A percentile compares a stretch with the other conserved stretches of the same genome.
Evolutionary conservation across 2,888 invertebrate genomes (phyloP).

Genomic region (Agrochola lychnidis): DNA sequence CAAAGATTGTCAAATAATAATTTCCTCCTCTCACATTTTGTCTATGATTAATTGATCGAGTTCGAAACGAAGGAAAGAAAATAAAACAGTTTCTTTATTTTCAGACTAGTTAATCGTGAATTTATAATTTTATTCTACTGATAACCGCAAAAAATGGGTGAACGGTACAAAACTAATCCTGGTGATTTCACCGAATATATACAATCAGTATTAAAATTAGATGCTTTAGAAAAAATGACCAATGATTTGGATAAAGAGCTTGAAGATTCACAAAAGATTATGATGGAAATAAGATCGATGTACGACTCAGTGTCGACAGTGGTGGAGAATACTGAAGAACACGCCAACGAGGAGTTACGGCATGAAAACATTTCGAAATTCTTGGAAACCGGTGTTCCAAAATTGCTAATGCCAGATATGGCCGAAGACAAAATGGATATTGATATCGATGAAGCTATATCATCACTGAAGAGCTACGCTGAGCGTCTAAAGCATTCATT

Average conservation of each 20-base stretch:
- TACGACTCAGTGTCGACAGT: conserved; percentile 74
- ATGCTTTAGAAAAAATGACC: conserved; percentile 82
- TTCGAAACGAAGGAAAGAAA: conserved; percentile 3
- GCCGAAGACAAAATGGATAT: conserved; percentile 72
- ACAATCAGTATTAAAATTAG: conserved; percentile 78
- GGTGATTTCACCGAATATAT: conserved; percentile 77
- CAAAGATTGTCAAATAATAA: neutral
- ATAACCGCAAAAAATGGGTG: conserved; percentile 56
- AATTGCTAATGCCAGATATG: conserved; percentile 82
- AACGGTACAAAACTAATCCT: conserved; percentile 66
- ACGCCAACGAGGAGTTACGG: conserved; percentile 64
- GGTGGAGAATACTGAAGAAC: conserved; percentile 38
- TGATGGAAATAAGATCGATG: conserved; percentile 81
- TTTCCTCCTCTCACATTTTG: neutral
- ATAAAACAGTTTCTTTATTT: neutral
- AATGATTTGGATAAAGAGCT: conserved; percentile 80
- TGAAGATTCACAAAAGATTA: conserved; percentile 80
- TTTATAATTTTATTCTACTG: conserved; percentile 1
- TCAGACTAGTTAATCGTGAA: neutral
- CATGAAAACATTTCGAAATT: conserved; percentile 79
- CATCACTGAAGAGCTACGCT: conserved; percentile 79
- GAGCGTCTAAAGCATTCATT: conserved; percentile 81
- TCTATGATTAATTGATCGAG: conserved; percentile 17
- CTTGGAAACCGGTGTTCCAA: conserved; percentile 77
- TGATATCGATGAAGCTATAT: conserved; percentile 79